Conservation (phyloP, 2,113 vertebrate species). For the Chaetorhynchus papuensis region DNA sequence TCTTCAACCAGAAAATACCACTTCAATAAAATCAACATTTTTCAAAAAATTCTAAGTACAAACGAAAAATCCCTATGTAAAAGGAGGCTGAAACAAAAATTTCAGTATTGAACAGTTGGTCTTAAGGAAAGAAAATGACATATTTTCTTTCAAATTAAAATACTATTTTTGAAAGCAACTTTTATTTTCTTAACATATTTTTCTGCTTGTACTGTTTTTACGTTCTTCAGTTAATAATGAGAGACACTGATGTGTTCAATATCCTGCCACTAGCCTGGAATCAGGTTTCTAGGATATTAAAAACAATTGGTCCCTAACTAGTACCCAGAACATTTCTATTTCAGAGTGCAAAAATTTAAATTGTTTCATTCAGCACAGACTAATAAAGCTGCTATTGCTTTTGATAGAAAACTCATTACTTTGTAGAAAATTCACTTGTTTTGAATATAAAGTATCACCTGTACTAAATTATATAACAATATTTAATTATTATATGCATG, state of each 20-base stretch:
- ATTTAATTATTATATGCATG: not conserved
- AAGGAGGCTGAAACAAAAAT: not conserved
- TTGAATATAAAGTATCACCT: not conserved
- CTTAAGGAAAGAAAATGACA: not conserved
- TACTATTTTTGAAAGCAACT: not conserved
- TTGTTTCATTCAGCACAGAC: not conserved
- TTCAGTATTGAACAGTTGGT: not conserved
- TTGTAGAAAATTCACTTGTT: not conserved
- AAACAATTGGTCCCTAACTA: not conserved
- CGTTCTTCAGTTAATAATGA: not conserved
- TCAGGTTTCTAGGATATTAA: not conserved
- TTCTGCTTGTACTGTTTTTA: not conserved
- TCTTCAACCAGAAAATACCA: slow-evolving; percentile 8
- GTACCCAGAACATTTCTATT: not conserved
- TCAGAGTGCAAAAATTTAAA: not conserved
- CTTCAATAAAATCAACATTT: slow-evolving; percentile 17
- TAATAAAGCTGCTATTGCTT: not conserved
- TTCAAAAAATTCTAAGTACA: not conserved
- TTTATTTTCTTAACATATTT: not conserved
- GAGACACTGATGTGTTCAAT: not conserved
- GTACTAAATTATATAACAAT: not conserved
- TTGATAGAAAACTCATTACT: not conserved
- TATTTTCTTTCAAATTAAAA: not conserved
- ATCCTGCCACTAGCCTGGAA: not conserved
- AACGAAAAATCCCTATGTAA: not conserved